phyloP scores from a whole-genome alignment of 1,140 invertebrate genomes.

The Aphaenogaster floridana region DNA sequence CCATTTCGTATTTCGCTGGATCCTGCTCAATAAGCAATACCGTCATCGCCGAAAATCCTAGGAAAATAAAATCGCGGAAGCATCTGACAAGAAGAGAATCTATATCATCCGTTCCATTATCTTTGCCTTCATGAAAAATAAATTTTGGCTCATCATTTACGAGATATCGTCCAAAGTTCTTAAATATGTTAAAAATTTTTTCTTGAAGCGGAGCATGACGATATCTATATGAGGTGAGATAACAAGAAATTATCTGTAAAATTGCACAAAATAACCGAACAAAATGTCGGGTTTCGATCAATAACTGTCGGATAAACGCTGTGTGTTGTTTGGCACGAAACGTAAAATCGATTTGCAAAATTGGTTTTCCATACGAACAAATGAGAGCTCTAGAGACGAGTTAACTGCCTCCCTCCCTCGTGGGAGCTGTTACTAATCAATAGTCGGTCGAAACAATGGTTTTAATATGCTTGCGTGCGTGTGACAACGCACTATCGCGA shows the following conservation, averaged over 20 bases:
- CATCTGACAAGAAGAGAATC: slow-evolving; percentile 22
- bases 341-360: slow-evolving; percentile 59
- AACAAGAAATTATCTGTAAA: slow-evolving; percentile 68
- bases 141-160: not conserved
- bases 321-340: slow-evolving; percentile 24
- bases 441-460: slow-evolving; percentile 55
- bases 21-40: slow-evolving; percentile 51
- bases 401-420: slow-evolving; percentile 33
- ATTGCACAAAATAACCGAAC: slow-evolving; percentile 12
- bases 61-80: slow-evolving; percentile 42
- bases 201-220: not conserved
- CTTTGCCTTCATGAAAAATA: not conserved
- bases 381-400: slow-evolving; percentile 30
- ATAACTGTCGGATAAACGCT: slow-evolving; percentile 59
- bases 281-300: slow-evolving; percentile 62
- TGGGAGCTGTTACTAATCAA: slow-evolving; percentile 66
- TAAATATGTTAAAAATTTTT: not conserved
- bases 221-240: not conserved
- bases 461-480: slow-evolving; percentile 26
- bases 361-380: slow-evolving; percentile 38
- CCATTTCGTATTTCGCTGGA: slow-evolving; percentile 38
- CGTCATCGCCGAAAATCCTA: slow-evolving; percentile 7
- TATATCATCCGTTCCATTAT: slow-evolving; percentile 27
- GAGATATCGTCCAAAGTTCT: not conserved
- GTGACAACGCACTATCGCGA: not conserved